Evolutionary conservation across 2,888 invertebrate species (phyloP), one percentile per base, ranked within the genome.

Genomic region (Limnephilus rhombicus): DNA sequence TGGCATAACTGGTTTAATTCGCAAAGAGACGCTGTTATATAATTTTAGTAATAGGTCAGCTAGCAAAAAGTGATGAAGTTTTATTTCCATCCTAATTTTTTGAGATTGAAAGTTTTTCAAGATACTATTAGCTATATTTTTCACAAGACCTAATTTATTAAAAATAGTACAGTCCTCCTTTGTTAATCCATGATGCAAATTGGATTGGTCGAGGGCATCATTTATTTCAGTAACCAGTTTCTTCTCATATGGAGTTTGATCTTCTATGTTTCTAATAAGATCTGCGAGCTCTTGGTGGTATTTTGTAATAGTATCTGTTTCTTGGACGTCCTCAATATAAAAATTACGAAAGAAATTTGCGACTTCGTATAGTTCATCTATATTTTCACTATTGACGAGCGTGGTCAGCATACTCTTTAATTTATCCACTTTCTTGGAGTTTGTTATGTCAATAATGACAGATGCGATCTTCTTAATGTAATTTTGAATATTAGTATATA

Each of bases 241-340:
- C 31, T 81, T 81, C 18, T 81, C 81, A 81, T 81, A 29, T 12
- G n/a, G n/a, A 81, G 81, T 81, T 81, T 29, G n/a, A 81, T 81
- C 81, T 29, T 29, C n/a, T 81, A 81, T 81, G 12, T 81, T n/a
- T 12, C 5, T 81, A 9, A 29, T 31, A 81, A 81, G 12, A 29
- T n/a, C 81, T n/a, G 12, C 4, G 29, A n/a, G 4, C 3, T n/a
- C 29, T 31, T 15, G 29, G 12, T 31, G 81, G 11, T 29, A 9
- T 81, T n/a, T 81, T n/a, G 31, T 81, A 29, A 29, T 29, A 3
- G n/a, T 81, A 24, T 29, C 31, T 81, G 81, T n/a, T 29, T n/a
- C 31, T 13, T 29, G 81, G 81, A 81, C 3, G 15, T 29, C 13
- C 31, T 4, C n/a, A n/a, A 81, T 5, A 4, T 2, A 18, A 18